Base-by-base conservation (phyloP, 92 coral and sea anemone species). In the Porites divaricata region DNA sequence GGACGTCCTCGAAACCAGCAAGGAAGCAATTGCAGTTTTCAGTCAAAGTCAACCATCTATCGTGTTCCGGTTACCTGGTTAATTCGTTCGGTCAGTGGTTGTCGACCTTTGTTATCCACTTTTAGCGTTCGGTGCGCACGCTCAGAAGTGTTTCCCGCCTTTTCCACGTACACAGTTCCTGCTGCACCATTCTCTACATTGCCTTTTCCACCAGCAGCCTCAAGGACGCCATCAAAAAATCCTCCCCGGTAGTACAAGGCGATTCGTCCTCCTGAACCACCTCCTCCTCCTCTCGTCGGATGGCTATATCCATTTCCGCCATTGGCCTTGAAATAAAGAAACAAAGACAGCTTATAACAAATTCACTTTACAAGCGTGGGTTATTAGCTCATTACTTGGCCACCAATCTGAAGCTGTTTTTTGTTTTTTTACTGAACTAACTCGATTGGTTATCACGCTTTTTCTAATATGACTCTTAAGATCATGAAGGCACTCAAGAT, bases 181-280 rank as follows among this genome's bases (percentile, higher is more conserved):
- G 99, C 99, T 14, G 98, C 94, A 8, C 99, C 99, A 71, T 90
- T 90, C 78, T 96, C 99, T 2, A 84, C 89, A 51, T 83, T 75
- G 3, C 99, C 99, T 77, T 62, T 89, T 35, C 99, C 99, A 11
- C 99, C 99, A 64, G 95, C 83, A 59, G 99, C 97, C 71, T 91
- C 91, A 54, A 96, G 78, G 69, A 83, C 66, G 24, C 99, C 99
- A 81, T 95, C 99, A 80, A 90, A 96, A 88, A 88, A 88, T 23
- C 96, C 95, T 65, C 86, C 89, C 75, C 74, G 76, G 77, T 95
- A 89, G 76, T 95, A 96, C 23, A 95, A 77, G 17, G 99, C 98
- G 22, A 96, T 91, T 70, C 99, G 87, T 52, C 99, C 99, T 67
- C 99, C 99, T 9, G 99, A 83, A 0, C 99, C 99, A 49, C 99